Evolutionary conservation across 2,888 invertebrate genomes (phyloP), one percentile per base, ranked within the genome.

Genomic region (Orthonevra nobilis): DNA sequence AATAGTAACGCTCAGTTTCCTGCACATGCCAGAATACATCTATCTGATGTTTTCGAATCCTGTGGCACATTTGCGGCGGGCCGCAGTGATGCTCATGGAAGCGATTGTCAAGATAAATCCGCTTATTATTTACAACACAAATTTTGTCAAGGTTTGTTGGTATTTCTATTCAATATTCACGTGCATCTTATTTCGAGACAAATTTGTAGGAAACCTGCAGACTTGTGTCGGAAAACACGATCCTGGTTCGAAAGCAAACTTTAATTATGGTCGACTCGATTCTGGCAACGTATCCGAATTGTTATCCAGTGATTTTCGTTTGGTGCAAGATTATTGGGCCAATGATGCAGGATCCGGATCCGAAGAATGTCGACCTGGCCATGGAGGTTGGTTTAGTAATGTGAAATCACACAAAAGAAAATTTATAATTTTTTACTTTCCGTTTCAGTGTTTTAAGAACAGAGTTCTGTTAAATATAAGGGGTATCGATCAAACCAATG

Each of bases 241-340:
- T 84, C 0, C 82, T 87, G 9, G 88, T 88, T 3, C 85, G 88
- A 0, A 88, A 85, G 61, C 83, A 87, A 46, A 83, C 85, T 0
- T 60, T 88, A 23, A 83, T 86, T 0, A 83, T 83, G 36, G 82
- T 87, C 1, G 88, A 88, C 44, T 81, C 83, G 1, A 83, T 88
- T 44, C 77, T 88, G 19, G 82, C 83, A 9, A 81, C 81, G 0
- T 88, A 87, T 81, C 84, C 84, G 10, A 87, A 86, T 69, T 88
- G 89, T 58, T 85, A 85, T 81, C 85, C 87, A 0, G 83, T 88
- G n/a, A 83, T 88, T 26, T 87, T 84, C 81, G 85, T 86, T 0
- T 88, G 88, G 85, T 88, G 87, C 58, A 85, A 85, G 5, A 83
- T 88, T n/a, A 85, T 87, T 68, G 82, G 86, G 1, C 86, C 87